A percentile compares a stretch with the other conserved stretches of the same genome.
phyloP scores from a whole-genome alignment of 2,888 invertebrate species.

The Apeira syringaria region DNA sequence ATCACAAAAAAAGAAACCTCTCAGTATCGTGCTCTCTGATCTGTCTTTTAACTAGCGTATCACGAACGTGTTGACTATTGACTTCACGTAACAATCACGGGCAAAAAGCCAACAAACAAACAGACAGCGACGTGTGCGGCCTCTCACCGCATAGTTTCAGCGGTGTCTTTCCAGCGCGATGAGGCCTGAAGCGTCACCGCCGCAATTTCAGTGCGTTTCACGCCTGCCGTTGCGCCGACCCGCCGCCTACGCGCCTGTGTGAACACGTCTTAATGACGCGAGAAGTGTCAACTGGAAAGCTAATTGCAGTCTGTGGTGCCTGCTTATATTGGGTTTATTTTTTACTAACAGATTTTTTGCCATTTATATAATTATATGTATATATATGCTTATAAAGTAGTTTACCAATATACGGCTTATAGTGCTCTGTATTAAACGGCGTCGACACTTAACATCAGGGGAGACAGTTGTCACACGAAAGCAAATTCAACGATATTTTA shows the following conservation, averaged over 20 bases:
- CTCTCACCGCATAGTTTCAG: constrained; percentile 68
- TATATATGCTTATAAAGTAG: too few relatives aligned
- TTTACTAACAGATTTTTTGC: background rate
- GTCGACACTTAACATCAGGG: too few relatives aligned
- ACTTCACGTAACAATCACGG: constrained; percentile 8
- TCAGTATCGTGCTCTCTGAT: background rate
- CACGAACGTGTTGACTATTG: constrained; percentile 3
- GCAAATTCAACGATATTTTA: too few relatives aligned
- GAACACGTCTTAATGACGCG: constrained; percentile 62
- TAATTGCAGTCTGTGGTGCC: constrained; percentile 52
- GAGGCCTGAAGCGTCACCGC: constrained; percentile 70
- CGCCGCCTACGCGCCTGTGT: constrained; percentile 54
- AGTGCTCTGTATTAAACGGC: too few relatives aligned
- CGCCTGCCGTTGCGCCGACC: constrained; percentile 54
- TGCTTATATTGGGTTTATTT: constrained; percentile 37
- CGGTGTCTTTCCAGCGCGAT: constrained; percentile 71
- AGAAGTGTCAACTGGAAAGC: constrained; percentile 66
- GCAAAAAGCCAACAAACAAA: constrained; percentile 31
- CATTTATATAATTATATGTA: too few relatives aligned
- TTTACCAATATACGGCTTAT: too few relatives aligned
- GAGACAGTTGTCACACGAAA: too few relatives aligned
- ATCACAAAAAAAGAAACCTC: too few relatives aligned
- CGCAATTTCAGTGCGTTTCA: constrained; percentile 74
- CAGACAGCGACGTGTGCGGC: constrained; percentile 68
- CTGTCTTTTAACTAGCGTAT: background rate